These are phyloP conservation scores for Tipula unca DNA, from an alignment of 2,888 invertebrate species.

Conservation along the genomic window DNA sequence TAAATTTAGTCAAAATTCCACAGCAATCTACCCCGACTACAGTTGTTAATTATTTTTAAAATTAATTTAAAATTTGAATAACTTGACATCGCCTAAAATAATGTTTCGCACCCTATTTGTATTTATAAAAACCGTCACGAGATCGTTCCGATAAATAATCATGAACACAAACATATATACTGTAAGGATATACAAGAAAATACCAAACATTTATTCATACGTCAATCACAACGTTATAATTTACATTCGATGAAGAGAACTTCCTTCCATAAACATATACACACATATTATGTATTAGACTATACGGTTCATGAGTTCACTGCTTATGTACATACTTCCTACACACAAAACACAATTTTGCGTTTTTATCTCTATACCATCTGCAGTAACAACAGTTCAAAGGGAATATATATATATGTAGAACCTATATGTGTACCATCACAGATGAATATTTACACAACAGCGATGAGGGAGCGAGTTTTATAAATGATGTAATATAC, in stretches of 20 bases:
- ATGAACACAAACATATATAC: too few species aligned
- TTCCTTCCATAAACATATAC: background rate
- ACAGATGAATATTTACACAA: background rate
- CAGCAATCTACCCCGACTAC: too few species aligned
- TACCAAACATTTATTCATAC: background rate
- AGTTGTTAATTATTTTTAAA: too few species aligned
- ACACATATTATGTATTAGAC: background rate
- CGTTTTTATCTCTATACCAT: background rate
- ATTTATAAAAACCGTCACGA: too few species aligned
- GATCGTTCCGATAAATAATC: too few species aligned
- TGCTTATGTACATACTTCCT: background rate
- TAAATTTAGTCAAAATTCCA: too few species aligned
- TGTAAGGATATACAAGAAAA: background rate
- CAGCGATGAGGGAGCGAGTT: background rate
- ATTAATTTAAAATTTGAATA: too few species aligned
- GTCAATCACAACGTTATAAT: background rate
- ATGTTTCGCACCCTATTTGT: too few species aligned
- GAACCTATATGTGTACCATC: too few species aligned
- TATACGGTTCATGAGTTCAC: background rate
- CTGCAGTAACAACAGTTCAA: background rate
- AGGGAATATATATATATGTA: background rate
- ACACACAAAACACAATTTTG: background rate
- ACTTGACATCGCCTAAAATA: too few species aligned
- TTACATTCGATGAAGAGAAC: background rate
- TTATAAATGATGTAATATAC: background rate